Base-by-base conservation (phyloP, 1,140 invertebrate genomes). In the Drosophila virilis region DNA sequence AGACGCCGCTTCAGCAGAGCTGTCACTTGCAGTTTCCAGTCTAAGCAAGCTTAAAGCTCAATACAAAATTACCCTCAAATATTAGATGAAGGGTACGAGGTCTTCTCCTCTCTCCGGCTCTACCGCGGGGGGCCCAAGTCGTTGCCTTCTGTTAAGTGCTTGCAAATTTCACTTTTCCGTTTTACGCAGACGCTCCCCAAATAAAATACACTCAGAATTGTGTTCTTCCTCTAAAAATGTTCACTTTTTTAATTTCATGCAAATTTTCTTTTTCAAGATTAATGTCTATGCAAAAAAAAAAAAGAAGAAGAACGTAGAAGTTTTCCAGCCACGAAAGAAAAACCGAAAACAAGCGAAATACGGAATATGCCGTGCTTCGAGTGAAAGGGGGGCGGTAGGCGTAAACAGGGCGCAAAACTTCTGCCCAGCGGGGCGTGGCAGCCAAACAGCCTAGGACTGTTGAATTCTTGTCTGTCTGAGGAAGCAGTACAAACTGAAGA, bases 241-340 rank as follows among this genome's bases (percentile, higher is more conserved):
- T 74, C 64, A 79, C 79, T 86, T 88, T 83, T 88, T 86, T 88
- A 86, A 86, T 86, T 86, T 86, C 83, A 86, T 86, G 83, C 83
- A 86, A 86, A 86, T 86, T 86, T 86, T 86, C 83, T 77, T 86
- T 72, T 79, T 79, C 76, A 86, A 86, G 83, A 86, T 86, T 86
- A 86, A 88, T 86, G 83, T 79, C 76, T 88, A 66, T 77, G 69
- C 76, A 52, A 60, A 76, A 76, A 65, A 68, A 73, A 77, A 77
- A 17, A 17, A 45, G 17, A 22, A 22, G 46, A 46, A 61, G 48
- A 74, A 80, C 55, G 68, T 28, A 28, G 22, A 28, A 28, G 22
- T 84, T 84, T 80, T 10, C 28, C 35, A 40, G 45, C 46, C 58
- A 61, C 58, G 38, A 42, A 15, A 42, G 59, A 17, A 55, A 55